Conservation (phyloP, 2,113 vertebrate genomes). For the Triplophysa dalaica region DNA sequence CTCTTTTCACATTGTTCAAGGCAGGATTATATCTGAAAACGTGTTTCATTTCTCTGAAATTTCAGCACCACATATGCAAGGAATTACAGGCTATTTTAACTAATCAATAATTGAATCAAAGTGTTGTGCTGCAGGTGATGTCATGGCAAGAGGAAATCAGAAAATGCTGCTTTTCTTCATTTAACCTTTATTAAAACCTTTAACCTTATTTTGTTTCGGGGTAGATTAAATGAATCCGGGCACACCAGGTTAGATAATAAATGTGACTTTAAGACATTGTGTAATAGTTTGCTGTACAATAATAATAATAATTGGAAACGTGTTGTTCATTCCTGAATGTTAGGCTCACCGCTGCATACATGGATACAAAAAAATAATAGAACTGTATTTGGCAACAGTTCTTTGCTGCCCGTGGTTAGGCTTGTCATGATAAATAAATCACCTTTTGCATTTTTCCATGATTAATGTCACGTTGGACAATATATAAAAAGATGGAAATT, state of each 20-base stretch:
- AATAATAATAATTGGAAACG: conserved; percentile 3
- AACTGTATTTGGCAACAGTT: background rate
- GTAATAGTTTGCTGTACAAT: conserved; percentile 10
- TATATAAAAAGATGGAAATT: too few relatives aligned
- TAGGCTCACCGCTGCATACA: background rate
- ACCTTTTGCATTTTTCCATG: too few relatives aligned
- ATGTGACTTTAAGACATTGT: conserved; percentile 7
- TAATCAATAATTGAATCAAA: conserved; percentile 61
- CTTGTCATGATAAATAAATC: background rate
- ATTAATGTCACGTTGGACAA: too few relatives aligned
- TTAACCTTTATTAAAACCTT: conserved; percentile 5
- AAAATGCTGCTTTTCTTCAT: conserved; percentile 4
- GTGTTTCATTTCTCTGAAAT: conserved; percentile 39
- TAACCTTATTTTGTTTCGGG: conserved; percentile 47
- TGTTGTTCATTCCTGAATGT: background rate
- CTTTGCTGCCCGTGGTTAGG: background rate
- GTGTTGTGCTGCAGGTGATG: conserved; percentile 46
- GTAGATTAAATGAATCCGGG: conserved; percentile 52
- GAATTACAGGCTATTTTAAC: conserved; percentile 46
- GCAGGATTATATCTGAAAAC: conserved; percentile 48
- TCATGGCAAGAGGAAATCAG: conserved; percentile 46
- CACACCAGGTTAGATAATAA: conserved; percentile 39
- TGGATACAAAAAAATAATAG: background rate
- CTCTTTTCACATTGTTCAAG: conserved; percentile 43
- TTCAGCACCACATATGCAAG: conserved; percentile 12